Conservation (phyloP, 1,140 invertebrate species). For the Drosophila setifemur region DNA sequence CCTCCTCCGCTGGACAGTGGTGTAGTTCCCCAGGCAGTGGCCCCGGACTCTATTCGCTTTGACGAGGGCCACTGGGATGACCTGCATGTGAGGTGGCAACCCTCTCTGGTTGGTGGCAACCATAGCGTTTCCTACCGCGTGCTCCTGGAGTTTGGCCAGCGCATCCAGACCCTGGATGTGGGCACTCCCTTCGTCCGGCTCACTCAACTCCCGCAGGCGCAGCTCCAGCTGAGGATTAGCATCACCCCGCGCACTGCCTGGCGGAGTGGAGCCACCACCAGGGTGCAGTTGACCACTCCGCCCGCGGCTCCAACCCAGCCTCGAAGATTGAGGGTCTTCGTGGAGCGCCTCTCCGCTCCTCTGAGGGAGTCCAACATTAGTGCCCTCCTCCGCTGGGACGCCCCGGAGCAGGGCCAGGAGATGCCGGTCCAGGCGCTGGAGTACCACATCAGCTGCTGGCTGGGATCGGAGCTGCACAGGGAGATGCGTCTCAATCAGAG, state of each 20-base stretch:
- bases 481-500: constrained; percentile 58
- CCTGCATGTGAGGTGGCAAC: constrained; percentile 92
- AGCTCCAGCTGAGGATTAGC: constrained; percentile 87
- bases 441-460: constrained; percentile 73
- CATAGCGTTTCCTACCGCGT: constrained; percentile 89
- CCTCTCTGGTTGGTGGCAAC: constrained; percentile 89
- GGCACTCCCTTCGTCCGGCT: constrained; percentile 55
- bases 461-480: constrained; percentile 42
- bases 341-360: constrained; percentile 83
- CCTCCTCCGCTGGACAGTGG: constrained; percentile 45
- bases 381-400: constrained; percentile 89
- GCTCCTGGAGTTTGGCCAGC: constrained; percentile 50
- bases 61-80: constrained; percentile 87
- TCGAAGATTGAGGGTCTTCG: constrained; percentile 87
- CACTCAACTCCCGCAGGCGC: constrained; percentile 85
- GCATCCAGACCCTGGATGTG: constrained; percentile 41
- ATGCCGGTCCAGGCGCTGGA: constrained; percentile 22
- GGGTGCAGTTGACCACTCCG: constrained; percentile 85
- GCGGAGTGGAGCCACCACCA: constrained; percentile 87
- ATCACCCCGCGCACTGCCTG: constrained; percentile 93
- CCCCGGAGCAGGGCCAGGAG: constrained; percentile 85
- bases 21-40: constrained; percentile 88
- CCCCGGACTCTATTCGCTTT: constrained; percentile 86
- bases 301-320: constrained; percentile 89
- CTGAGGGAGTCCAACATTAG: constrained; percentile 57